Evolutionary conservation across 2,888 invertebrate genomes (phyloP).

Genomic region (Drymonia ruficornis): DNA sequence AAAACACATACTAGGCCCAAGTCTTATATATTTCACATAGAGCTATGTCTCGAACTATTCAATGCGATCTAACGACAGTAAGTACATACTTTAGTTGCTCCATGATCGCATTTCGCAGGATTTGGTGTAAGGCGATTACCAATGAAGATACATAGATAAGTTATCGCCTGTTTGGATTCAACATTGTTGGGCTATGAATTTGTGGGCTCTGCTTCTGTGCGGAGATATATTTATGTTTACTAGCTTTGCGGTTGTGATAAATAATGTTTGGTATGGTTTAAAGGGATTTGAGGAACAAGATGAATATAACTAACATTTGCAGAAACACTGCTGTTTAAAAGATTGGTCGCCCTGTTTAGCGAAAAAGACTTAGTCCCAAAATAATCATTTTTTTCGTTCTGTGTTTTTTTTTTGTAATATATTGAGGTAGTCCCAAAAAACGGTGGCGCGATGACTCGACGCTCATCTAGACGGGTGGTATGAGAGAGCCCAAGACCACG

Average conservation of each 20-base stretch:
- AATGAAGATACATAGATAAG: slow-evolving; percentile 8
- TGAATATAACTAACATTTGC: too few species aligned
- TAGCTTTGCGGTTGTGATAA: not conserved
- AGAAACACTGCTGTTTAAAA: too few species aligned
- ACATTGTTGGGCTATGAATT: slow-evolving; percentile 18
- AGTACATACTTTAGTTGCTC: slow-evolving; percentile 16
- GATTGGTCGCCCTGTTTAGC: too few species aligned
- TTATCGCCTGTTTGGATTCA: slow-evolving; percentile 9
- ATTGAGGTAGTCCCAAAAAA: too few species aligned
- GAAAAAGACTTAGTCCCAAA: too few species aligned
- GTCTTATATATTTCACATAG: not conserved
- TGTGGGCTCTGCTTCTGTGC: slow-evolving; percentile 16
- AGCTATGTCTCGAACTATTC: not conserved
- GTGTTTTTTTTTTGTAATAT: too few species aligned
- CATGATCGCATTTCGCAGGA: slow-evolving; percentile 26
- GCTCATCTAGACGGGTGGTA: too few species aligned
- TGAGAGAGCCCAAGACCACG: too few species aligned
- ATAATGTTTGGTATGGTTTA: not conserved
- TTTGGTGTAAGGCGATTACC: slow-evolving; percentile 30
- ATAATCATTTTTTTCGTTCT: too few species aligned
- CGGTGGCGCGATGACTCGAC: too few species aligned
- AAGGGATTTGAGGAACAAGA: not conserved
- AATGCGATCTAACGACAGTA: slow-evolving; percentile 8
- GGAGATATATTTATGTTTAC: slow-evolving; percentile 11
- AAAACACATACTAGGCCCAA: not conserved